Conservation (phyloP, 2,113 vertebrate species). For the Ariopsis seemanni region DNA sequence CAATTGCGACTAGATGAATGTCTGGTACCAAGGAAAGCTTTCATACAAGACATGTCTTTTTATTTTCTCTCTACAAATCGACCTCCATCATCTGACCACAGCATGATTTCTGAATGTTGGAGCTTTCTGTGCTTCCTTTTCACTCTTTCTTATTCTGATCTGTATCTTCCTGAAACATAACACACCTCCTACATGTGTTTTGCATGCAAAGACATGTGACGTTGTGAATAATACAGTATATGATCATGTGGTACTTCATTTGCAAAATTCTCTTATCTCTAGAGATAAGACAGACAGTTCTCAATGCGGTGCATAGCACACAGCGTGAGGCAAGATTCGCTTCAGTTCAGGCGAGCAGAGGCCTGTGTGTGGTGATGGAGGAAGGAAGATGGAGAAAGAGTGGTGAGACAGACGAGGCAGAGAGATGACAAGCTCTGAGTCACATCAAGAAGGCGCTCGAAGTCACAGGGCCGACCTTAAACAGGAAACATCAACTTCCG, state of each 20-base stretch:
- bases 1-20: no score
- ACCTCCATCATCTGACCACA: no score
- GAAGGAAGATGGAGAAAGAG: conserved; percentile 46
- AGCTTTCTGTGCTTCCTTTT: no score
- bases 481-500: conserved; percentile 77
- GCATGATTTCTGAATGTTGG: no score
- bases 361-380: conserved; percentile 10
- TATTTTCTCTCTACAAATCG: no score
- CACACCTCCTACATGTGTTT: not conserved
- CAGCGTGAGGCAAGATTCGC: not conserved
- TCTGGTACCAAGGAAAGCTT: no score
- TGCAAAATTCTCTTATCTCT: conserved; percentile 16
- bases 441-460: conserved; percentile 51
- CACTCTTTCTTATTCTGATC: no score
- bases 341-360: not conserved
- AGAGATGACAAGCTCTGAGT: conserved; percentile 25
- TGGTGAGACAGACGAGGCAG: conserved; percentile 6
- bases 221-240: not conserved
- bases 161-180: no score
- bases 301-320: no score
- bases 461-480: conserved; percentile 64
- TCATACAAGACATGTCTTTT: no score
- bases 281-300: not conserved
- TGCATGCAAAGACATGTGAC: not conserved
- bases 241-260: conserved; percentile 4